Conservation (phyloP, 2,797 vertebrate species). For the Gobio occitaniae region DNA sequence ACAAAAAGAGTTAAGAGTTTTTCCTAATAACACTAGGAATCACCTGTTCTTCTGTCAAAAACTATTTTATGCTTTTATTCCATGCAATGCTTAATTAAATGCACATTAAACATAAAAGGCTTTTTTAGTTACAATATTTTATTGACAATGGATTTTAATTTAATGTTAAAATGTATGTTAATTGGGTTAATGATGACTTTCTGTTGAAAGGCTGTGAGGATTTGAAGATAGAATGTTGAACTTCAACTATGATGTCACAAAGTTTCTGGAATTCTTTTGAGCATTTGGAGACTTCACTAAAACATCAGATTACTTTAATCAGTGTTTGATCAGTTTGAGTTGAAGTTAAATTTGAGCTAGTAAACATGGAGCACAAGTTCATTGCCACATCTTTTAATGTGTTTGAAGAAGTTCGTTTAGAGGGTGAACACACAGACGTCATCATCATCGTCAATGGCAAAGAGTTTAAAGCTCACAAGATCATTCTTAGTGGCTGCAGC, state of each 20-base stretch:
- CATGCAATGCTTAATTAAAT: no score
- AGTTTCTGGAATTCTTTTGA: background rate
- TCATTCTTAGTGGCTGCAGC: no score
- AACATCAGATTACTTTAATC: background rate
- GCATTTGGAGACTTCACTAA: background rate
- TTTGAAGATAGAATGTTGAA: conserved; percentile 2
- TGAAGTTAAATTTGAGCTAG: background rate
- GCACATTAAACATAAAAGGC: no score
- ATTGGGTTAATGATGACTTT: no score
- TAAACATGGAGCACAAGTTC: background rate
- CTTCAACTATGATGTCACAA: background rate
- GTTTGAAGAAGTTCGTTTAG: conserved; percentile 50
- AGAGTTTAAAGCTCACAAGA: conserved; percentile 66
- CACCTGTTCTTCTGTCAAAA: no score
- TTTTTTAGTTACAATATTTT: no score
- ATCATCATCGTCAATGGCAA: conserved; percentile 59
- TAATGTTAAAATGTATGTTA: no score
- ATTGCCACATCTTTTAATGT: background rate
- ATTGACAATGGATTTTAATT: no score
- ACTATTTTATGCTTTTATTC: no score
- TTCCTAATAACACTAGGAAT: no score
- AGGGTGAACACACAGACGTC: conserved; percentile 63
- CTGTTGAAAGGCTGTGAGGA: no score
- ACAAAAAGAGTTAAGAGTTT: no score
- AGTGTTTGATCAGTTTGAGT: background rate